These are phyloP conservation scores for Grus americana DNA, from an alignment of 2,113 vertebrate species.

Conservation along the genomic window DNA sequence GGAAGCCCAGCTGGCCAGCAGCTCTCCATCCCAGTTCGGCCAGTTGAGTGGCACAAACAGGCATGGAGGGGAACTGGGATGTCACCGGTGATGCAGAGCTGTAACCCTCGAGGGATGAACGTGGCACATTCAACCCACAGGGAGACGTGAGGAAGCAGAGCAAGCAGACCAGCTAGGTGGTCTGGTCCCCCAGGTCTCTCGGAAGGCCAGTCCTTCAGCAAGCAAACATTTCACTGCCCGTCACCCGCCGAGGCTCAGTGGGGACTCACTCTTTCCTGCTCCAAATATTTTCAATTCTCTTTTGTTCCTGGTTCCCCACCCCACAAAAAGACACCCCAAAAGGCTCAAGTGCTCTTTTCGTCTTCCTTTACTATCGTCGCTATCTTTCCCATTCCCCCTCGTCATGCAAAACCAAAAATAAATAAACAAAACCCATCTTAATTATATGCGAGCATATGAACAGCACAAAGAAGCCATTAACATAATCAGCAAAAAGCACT, in stretches of 20 bases:
- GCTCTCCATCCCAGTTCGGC: not conserved
- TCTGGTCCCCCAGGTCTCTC: not conserved
- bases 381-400: not conserved
- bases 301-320: not conserved
- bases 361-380: not conserved
- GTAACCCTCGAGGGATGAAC: not conserved
- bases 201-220: not conserved
- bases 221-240: not conserved
- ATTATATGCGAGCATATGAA: constrained; percentile 38
- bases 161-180: too few species aligned
- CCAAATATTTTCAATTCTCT: not conserved
- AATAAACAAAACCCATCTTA: constrained; percentile 47
- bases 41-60: not conserved
- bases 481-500: constrained; percentile 56
- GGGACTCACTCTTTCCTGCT: not conserved
- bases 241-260: not conserved
- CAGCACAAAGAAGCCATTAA: constrained; percentile 51
- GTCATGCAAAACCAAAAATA: not conserved
- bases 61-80: not conserved
- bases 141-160: not conserved
- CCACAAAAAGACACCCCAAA: not conserved
- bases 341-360: not conserved
- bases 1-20: not conserved
- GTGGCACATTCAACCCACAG: not conserved
- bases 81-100: not conserved